phyloP scores from a whole-genome alignment of 2,797 vertebrate species.

The Perodicticus potto region DNA sequence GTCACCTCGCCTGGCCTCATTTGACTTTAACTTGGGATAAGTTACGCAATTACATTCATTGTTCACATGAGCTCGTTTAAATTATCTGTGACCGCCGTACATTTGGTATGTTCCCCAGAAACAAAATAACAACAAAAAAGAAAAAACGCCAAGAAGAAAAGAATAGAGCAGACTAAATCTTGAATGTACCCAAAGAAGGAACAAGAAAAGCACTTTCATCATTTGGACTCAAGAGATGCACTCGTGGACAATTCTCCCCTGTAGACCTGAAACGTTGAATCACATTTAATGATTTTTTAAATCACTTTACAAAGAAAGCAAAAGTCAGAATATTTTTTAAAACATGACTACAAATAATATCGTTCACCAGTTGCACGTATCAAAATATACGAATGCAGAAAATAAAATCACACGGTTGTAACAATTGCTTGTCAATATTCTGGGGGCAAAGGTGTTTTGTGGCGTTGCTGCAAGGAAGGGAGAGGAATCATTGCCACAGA shows the following conservation, averaged over 20 bases:
- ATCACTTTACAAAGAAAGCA: neutral
- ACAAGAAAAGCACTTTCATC: fast-evolving
- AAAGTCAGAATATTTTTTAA: neutral
- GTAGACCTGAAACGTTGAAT: neutral
- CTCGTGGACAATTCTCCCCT: neutral
- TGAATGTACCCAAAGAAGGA: neutral
- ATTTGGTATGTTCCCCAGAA: neutral
- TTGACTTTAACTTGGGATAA: neutral
- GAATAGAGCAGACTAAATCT: neutral
- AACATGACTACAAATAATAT: neutral
- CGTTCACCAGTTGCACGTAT: neutral
- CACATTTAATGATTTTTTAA: neutral
- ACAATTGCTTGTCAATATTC: neutral
- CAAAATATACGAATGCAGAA: neutral
- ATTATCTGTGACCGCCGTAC: neutral
- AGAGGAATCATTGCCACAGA: fast-evolving
- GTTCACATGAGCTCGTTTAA: neutral
- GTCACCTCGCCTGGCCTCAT: no score
- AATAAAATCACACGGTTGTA: fast-evolving
- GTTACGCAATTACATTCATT: neutral
- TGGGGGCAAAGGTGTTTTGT: fast-evolving
- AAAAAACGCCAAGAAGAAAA: neutral
- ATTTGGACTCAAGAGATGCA: fast-evolving
- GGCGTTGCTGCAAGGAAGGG: neutral
- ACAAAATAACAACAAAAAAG: neutral